Percentiles rank a stretch among this genome's conserved stretches.
Evolutionary conservation across 2,113 vertebrate species (phyloP).

Genomic region (Misgurnus anguillicaudatus): DNA sequence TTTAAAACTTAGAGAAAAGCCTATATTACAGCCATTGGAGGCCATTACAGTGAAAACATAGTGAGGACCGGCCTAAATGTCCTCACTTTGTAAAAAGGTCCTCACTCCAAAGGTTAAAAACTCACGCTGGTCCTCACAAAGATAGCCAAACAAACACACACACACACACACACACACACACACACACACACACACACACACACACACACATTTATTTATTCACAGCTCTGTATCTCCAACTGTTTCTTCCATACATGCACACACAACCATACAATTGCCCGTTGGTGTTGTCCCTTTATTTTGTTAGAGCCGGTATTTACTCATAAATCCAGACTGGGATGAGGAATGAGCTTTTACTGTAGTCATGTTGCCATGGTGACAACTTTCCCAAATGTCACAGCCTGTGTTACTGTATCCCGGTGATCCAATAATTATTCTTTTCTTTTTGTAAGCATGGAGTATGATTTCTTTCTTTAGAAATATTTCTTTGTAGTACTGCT

Average conservation of each 20-base stretch:
- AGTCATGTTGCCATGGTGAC: slow-evolving; percentile 53
- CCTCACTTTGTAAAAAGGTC: too few species aligned
- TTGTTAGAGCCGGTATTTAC: slow-evolving; percentile 46
- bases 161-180: not conserved
- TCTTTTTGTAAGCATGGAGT: slow-evolving; percentile 40
- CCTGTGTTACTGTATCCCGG: slow-evolving; percentile 53
- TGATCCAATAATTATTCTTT: slow-evolving; percentile 52
- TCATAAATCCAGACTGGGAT: slow-evolving; percentile 51
- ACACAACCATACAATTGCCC: not conserved
- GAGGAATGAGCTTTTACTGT: slow-evolving; percentile 44
- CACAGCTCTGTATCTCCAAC: not conserved
- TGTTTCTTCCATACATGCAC: slow-evolving; percentile 10
- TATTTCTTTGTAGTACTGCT: slow-evolving; percentile 32
- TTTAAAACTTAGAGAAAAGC: too few species aligned
- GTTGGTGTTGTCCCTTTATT: slow-evolving; percentile 41
- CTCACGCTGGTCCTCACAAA: too few species aligned
- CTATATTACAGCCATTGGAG: too few species aligned
- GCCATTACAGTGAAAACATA: too few species aligned
- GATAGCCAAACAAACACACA: too few species aligned
- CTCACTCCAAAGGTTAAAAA: too few species aligned
- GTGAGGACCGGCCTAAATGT: too few species aligned
- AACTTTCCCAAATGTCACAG: slow-evolving; percentile 58
- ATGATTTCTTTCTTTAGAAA: slow-evolving; percentile 30
- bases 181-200: slow-evolving; percentile 5
- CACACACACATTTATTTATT: not conserved